These are phyloP conservation scores for Selene dorsalis DNA, from an alignment of 2,797 vertebrate genomes.

Conservation along the genomic window DNA sequence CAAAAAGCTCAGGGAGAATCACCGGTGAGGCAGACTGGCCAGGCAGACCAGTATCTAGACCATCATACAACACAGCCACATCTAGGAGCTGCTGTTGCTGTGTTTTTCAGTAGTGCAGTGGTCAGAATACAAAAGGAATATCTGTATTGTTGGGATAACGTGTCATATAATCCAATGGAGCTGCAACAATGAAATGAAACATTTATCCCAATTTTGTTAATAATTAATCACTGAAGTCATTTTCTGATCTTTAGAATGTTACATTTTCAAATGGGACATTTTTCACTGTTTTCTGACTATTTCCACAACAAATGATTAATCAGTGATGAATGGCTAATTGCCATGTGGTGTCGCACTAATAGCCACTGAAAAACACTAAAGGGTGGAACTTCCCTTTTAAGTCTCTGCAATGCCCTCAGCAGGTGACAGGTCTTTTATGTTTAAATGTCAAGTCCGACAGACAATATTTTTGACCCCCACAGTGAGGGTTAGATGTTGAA, in stretches of 20 bases:
- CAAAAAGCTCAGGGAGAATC: slow-evolving; percentile 11
- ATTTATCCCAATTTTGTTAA: not conserved
- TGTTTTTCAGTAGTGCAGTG: not conserved
- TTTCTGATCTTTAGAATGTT: not conserved
- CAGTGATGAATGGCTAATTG: accelerated
- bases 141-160: not conserved
- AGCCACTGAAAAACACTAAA: not conserved
- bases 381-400: not conserved
- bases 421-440: not conserved
- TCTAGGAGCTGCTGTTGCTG: not conserved
- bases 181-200: not conserved
- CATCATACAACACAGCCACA: slow-evolving; percentile 33
- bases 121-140: not conserved
- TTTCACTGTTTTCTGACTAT: not conserved
- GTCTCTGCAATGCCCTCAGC: not conserved
- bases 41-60: slow-evolving; percentile 1
- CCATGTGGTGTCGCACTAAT: not conserved
- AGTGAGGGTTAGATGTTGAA: not conserved
- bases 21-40: not conserved
- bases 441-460: not conserved
- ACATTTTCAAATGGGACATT: not conserved
- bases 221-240: not conserved
- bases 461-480: not conserved
- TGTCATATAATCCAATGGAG: not conserved
- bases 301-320: not conserved